phyloP scores from a whole-genome alignment of 2,888 invertebrate genomes.

The Polydrusus pterygomalis region DNA sequence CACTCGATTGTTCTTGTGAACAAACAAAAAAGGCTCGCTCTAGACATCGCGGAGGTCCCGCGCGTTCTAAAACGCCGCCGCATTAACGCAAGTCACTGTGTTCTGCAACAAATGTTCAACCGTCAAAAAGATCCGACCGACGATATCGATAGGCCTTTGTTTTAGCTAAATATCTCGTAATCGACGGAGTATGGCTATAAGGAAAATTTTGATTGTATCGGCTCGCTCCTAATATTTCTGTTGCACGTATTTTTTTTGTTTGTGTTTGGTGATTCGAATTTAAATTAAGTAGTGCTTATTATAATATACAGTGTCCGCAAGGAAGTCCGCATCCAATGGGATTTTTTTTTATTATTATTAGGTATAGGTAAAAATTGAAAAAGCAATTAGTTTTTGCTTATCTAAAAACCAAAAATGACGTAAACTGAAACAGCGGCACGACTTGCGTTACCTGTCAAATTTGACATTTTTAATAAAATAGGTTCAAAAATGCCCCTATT shows the following conservation, averaged over 20 bases:
- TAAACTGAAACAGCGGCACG: no score
- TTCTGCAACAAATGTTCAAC: conserved; percentile 52
- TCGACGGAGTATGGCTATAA: conserved; percentile 33
- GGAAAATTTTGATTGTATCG: conserved; percentile 25
- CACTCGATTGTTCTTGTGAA: conserved; percentile 53
- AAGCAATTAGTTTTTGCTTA: no score
- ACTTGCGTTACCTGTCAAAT: no score
- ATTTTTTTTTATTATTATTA: no score
- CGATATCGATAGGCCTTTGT: conserved; percentile 54
- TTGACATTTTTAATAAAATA: no score
- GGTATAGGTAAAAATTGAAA: no score
- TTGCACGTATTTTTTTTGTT: conserved; percentile 4
- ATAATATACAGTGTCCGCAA: no score
- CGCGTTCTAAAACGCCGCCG: conserved; percentile 41
- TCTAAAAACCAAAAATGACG: no score
- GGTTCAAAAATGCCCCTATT: no score
- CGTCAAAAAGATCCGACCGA: conserved; percentile 52
- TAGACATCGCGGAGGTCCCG: conserved; percentile 40
- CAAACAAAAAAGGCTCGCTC: conserved; percentile 44
- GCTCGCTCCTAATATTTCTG: conserved; percentile 50
- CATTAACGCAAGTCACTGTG: conserved; percentile 48
- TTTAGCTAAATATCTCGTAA: conserved; percentile 52
- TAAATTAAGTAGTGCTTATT: no score
- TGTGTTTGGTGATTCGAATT: background rate
- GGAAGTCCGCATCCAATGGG: no score